Evolutionary conservation across 1,140 invertebrate genomes (phyloP).

Genomic region (Sinella curviseta): DNA sequence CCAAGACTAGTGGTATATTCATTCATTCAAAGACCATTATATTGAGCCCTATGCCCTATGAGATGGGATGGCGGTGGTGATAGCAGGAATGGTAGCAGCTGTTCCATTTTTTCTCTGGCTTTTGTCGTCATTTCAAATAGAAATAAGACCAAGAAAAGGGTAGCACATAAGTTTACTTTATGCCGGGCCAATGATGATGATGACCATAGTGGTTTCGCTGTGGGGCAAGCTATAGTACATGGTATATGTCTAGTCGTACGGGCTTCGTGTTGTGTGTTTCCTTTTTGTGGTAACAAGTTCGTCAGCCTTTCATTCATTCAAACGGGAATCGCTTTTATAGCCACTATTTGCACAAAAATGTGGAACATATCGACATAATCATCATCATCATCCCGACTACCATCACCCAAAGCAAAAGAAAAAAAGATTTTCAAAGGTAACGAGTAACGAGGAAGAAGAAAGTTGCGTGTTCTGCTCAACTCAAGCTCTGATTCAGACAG

Average conservation of each 20-base stretch:
- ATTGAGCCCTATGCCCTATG: no score
- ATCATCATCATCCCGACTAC: neutral
- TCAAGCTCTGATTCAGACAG: no score
- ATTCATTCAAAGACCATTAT: neutral
- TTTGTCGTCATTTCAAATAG: neutral
- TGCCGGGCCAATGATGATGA: neutral
- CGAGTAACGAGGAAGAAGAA: no score
- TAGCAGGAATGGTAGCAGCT: no score
- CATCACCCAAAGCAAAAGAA: no score
- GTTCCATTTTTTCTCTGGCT: neutral
- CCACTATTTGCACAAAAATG: neutral
- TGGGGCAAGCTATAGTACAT: no score
- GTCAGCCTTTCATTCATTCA: neutral
- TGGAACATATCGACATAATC: neutral
- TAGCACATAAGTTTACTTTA: neutral
- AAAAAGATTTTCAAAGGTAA: no score
- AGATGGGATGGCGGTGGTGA: no score
- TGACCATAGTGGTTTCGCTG: neutral
- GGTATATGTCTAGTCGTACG: no score
- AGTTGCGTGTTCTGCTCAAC: no score
- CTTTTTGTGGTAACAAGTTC: slow-evolving; percentile 16
- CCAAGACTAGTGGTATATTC: neutral
- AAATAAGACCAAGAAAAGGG: neutral
- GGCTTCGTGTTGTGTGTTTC: neutral
- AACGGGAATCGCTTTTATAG: neutral